Percentiles rank a stretch among this genome's conserved stretches.
Evolutionary conservation across 2,797 vertebrate genomes (phyloP).

Genomic region (Anguilla megastoma): DNA sequence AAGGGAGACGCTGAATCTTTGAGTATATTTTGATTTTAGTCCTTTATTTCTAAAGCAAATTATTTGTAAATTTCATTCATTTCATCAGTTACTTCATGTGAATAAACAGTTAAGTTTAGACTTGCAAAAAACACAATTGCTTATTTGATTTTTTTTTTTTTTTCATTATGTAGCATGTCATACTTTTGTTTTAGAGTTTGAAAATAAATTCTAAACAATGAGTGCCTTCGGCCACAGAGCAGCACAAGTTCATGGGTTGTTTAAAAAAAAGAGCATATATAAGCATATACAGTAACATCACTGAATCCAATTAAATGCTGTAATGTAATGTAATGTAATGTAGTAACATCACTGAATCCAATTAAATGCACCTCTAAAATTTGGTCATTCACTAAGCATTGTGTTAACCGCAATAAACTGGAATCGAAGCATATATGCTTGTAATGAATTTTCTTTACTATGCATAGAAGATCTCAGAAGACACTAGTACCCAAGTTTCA

Average conservation of each 20-base stretch:
- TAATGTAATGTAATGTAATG: no score
- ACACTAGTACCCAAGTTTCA: not conserved
- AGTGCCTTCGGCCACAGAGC: not conserved
- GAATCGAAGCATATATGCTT: not conserved
- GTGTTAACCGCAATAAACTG: not conserved
- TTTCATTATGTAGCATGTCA: not conserved
- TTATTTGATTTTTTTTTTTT: not conserved
- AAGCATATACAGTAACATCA: not conserved
- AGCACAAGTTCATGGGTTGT: not conserved
- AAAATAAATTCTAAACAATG: conserved; percentile 4
- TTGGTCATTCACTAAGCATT: not conserved
- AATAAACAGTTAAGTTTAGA: conserved; percentile 3
- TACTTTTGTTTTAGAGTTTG: not conserved
- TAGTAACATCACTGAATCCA: not conserved
- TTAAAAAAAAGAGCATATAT: not conserved
- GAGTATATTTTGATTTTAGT: not conserved
- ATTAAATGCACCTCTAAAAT: not conserved
- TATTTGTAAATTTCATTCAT: not conserved
- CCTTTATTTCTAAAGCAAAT: not conserved
- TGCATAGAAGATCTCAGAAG: not conserved
- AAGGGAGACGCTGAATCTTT: not conserved
- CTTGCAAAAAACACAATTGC: not conserved
- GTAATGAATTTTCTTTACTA: not conserved
- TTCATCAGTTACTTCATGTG: not conserved
- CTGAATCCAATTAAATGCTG: not conserved